A percentile compares a stretch with the other conserved stretches of the same genome.
Evolutionary conservation across 2,113 vertebrate genomes (phyloP).

Genomic region (Peucedramus taeniatus): DNA sequence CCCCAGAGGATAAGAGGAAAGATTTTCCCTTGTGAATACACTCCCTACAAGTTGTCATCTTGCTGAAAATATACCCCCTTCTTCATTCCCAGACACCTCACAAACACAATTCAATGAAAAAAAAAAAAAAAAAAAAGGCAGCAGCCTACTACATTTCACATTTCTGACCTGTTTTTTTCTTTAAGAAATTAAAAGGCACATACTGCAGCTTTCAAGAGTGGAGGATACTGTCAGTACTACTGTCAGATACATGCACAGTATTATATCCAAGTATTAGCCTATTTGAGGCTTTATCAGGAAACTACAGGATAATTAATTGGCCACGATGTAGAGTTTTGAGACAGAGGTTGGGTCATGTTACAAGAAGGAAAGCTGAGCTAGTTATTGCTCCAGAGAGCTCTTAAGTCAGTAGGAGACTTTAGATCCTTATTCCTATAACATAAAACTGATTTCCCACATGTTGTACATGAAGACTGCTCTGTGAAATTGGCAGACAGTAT

Average conservation of each 20-base stretch:
- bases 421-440: slow-evolving; percentile 26
- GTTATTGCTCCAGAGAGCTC: not conserved
- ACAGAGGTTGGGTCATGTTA: not conserved
- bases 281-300: slow-evolving; percentile 42
- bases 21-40: not conserved
- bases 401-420: slow-evolving; percentile 35
- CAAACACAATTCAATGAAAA: not conserved
- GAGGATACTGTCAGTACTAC: not conserved
- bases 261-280: not conserved
- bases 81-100: not conserved
- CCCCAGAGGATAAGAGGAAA: not conserved
- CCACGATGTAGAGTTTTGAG: not conserved
- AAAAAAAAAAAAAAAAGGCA: not conserved
- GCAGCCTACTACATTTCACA: not conserved
- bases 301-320: not conserved
- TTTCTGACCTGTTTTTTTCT: not conserved
- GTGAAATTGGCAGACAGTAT: not conserved
- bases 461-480: not conserved
- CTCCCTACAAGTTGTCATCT: not conserved
- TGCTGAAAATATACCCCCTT: not conserved
- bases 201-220: not conserved
- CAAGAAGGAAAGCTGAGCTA: not conserved
- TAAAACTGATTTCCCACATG: slow-evolving; percentile 13
- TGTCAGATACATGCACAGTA: not conserved
- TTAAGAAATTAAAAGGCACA: not conserved